Percentiles rank a stretch among this genome's conserved stretches.
phyloP scores from a whole-genome alignment of 2,113 vertebrate genomes.

The Muntiacus muntjak region DNA sequence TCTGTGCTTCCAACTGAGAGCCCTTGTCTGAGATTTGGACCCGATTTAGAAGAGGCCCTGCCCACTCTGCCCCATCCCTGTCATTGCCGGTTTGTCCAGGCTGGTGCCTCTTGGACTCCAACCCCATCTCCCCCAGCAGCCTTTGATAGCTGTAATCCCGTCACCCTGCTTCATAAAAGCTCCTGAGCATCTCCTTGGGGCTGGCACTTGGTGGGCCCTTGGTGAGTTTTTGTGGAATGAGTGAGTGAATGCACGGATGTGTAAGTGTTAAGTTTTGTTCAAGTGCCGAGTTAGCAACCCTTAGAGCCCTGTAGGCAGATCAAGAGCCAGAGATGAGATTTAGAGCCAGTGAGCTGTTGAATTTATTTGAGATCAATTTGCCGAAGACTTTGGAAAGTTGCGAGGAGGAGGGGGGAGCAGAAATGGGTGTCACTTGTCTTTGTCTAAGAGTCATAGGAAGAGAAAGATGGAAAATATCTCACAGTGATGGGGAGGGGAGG shows the following conservation, averaged over 20 bases:
- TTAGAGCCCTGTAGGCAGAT: slow-evolving; percentile 42
- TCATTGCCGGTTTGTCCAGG: neutral
- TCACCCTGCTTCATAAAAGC: neutral
- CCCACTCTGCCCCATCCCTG: neutral
- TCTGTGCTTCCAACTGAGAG: neutral
- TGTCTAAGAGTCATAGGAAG: neutral
- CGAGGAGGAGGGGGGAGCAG: neutral
- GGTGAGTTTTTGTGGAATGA: slow-evolving; percentile 40
- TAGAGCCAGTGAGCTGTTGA: slow-evolving; percentile 54
- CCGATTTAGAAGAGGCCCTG: neutral
- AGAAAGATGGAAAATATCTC: neutral
- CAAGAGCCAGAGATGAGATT: slow-evolving; percentile 33
- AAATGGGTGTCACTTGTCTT: neutral
- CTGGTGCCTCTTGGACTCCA: neutral
- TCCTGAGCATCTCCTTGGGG: neutral
- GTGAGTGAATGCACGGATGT: neutral
- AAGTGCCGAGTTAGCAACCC: slow-evolving; percentile 44
- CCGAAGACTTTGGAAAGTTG: slow-evolving; percentile 20
- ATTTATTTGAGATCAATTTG: slow-evolving; percentile 54
- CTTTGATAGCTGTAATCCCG: rapidly evolving
- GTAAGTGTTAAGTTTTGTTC: slow-evolving; percentile 57
- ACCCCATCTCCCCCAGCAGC: neutral
- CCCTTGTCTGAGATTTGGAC: neutral
- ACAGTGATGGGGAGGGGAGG: neutral
- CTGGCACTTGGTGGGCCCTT: neutral